Evolutionary conservation across 2,888 invertebrate species (phyloP), one percentile per base, ranked within the genome.

Genomic region (Oligia strigilis): DNA sequence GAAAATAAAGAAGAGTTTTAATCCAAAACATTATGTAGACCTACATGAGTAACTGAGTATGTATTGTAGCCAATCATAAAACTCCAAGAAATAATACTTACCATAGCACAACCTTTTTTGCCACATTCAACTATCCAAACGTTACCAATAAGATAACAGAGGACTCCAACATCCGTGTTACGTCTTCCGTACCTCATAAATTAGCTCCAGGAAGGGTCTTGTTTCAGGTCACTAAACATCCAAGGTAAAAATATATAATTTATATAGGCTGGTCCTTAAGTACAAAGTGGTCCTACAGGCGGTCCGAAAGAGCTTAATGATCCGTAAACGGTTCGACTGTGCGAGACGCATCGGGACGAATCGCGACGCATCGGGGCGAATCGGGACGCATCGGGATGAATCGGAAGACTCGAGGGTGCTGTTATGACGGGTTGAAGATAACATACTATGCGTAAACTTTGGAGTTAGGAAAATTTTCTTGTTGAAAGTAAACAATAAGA

Each of bases 291-390:
- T 71, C 65, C 60, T 84, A 77, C 29, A 84, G 77, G 77, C 75
- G 86, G 88, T 89, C 88, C 89, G 88, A 90, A 90, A 86, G 89
- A 88, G 91, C 87, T 91, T 92, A 93, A 93, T 93, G 93, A 91
- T 79, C 90, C 90, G 92, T 93, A 85, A 93, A 92, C 64, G 71
- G 86, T 87, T 87, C 81, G 83, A 87, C 81, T 87, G 85, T 43
- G 72, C 78, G 79, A 29, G 70, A 75, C 87, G 91, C 90, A 92
- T 92, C 90, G 89, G 84, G 82, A 72, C 36, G 64, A 64, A 36
- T 52, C 52, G 64, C 29, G 70, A 77, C 87, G 91, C 89, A 92
- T 92, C 90, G 89, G 85, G 81, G 65, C 43, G 64, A 64, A 92
- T 92, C 90, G 89, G 84, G 82, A 72, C 36, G 64, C 58, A 36